These are phyloP conservation scores for Diplodus sargus DNA, from an alignment of 2,797 vertebrate species.

Conservation along the genomic window DNA sequence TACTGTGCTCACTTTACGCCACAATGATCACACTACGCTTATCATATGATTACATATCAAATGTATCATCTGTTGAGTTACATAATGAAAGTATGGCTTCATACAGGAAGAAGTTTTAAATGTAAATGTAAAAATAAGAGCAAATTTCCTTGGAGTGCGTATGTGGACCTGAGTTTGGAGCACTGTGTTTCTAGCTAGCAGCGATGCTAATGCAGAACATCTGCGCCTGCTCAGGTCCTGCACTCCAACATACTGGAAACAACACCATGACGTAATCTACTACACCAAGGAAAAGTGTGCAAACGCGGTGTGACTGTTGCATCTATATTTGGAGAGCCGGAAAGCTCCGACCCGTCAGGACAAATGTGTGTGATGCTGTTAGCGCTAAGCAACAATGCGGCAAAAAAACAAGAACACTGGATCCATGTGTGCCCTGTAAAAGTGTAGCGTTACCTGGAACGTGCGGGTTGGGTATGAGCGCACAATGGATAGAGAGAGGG, in stretches of 20 bases:
- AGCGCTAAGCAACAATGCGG: not conserved
- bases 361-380: slow-evolving; percentile 20
- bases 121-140: not conserved
- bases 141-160: not conserved
- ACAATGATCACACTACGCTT: slow-evolving; percentile 26
- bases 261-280: slow-evolving; percentile 51
- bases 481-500: not conserved
- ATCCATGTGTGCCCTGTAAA: slow-evolving; percentile 46
- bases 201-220: slow-evolving; percentile 63
- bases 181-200: slow-evolving; percentile 20
- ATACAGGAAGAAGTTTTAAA: not conserved
- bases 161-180: not conserved
- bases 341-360: slow-evolving; percentile 33
- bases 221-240: slow-evolving; percentile 36
- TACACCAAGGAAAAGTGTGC: slow-evolving; percentile 32
- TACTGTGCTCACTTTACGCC: slow-evolving; percentile 28
- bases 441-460: slow-evolving; percentile 45
- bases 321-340: slow-evolving; percentile 59
- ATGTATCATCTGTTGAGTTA: slow-evolving; percentile 24
- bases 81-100: slow-evolving; percentile 19
- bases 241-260: slow-evolving; percentile 35
- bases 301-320: slow-evolving; percentile 17
- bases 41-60: not conserved
- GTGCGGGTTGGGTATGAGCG: not conserved
- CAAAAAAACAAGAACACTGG: slow-evolving; percentile 1